These are phyloP conservation scores for Gymnocephalus cernua DNA, from an alignment of 2,113 vertebrate species.

Conservation along the genomic window DNA sequence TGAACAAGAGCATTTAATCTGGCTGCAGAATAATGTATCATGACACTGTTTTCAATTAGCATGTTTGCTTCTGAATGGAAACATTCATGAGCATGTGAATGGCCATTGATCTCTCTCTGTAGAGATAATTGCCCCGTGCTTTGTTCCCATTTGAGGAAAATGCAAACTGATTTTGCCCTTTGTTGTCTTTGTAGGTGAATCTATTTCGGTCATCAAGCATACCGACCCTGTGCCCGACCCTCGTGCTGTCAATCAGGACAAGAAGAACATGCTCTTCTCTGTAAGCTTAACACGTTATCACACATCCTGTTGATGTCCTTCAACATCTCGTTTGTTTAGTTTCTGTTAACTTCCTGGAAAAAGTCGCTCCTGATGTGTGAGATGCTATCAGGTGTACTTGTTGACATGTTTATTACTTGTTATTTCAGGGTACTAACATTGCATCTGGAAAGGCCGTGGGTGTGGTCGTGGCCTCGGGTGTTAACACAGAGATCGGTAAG, in stretches of 20 bases:
- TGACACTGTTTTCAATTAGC: constrained; percentile 12
- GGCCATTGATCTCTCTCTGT: constrained; percentile 9
- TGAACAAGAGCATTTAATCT: not conserved
- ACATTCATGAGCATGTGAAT: constrained; percentile 5
- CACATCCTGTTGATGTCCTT: constrained; percentile 36
- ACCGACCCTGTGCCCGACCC: constrained; percentile 98
- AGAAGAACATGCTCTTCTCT: constrained; percentile 99
- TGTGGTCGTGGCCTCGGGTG: constrained; percentile 93
- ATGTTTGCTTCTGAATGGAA: constrained; percentile 13
- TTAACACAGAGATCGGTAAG: constrained; percentile 97
- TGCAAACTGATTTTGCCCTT: not conserved
- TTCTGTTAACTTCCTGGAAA: constrained; percentile 29
- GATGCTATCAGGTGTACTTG: constrained; percentile 29
- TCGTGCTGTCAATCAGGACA: constrained; percentile 98
- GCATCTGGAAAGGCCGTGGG: constrained; percentile 96
- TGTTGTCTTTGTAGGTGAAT: constrained; percentile 88
- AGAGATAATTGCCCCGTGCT: not conserved
- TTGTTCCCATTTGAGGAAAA: constrained; percentile 13
- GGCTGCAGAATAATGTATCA: constrained; percentile 6
- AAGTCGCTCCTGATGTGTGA: not conserved
- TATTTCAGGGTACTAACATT: constrained; percentile 94
- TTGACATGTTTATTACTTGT: not conserved
- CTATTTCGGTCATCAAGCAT: constrained; percentile 98
- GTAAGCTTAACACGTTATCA: constrained; percentile 83
- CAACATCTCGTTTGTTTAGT: constrained; percentile 23